Percentiles rank a stretch among this genome's conserved stretches.
phyloP scores from a whole-genome alignment of 2,797 vertebrate species.

The Ataeniobius toweri region DNA sequence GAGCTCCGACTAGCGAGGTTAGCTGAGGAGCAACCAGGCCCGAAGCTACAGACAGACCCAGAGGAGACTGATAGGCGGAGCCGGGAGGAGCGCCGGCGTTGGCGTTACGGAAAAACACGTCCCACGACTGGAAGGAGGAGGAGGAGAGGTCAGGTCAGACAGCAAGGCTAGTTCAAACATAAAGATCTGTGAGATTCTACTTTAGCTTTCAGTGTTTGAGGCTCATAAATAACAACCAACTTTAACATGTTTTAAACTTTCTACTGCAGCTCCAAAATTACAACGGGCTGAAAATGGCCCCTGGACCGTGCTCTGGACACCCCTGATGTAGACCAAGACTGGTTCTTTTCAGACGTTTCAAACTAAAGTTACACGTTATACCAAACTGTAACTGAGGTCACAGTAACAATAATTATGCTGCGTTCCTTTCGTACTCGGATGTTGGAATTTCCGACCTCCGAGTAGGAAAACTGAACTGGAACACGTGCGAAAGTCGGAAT shows the following conservation, averaged over 20 bases:
- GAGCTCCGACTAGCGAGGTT: conserved; percentile 86
- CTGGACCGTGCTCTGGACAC: too few species aligned
- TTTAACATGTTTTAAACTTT: too few species aligned
- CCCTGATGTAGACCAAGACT: not conserved
- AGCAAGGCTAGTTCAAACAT: not conserved
- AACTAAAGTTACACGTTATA: not conserved
- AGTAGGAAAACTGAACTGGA: too few species aligned
- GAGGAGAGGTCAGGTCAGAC: not conserved
- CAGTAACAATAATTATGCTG: not conserved
- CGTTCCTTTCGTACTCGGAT: too few species aligned
- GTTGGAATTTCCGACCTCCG: too few species aligned
- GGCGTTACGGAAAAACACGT: conserved; percentile 97
- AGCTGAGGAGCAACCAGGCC: conserved; percentile 74
- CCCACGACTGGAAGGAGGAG: conserved; percentile 87
- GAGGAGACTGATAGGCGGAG: conserved; percentile 94
- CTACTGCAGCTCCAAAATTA: too few species aligned
- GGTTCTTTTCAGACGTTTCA: not conserved
- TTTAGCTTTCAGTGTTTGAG: too few species aligned
- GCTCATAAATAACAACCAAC: too few species aligned
- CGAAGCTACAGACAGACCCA: conserved; percentile 76
- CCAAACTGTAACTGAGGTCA: not conserved
- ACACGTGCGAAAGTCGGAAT: too few species aligned
- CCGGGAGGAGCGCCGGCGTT: conserved; percentile 94
- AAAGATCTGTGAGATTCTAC: too few species aligned
- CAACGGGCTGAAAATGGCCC: too few species aligned